Evolutionary conservation across 2,113 vertebrate genomes (phyloP).

Genomic region (Panthera leo): DNA sequence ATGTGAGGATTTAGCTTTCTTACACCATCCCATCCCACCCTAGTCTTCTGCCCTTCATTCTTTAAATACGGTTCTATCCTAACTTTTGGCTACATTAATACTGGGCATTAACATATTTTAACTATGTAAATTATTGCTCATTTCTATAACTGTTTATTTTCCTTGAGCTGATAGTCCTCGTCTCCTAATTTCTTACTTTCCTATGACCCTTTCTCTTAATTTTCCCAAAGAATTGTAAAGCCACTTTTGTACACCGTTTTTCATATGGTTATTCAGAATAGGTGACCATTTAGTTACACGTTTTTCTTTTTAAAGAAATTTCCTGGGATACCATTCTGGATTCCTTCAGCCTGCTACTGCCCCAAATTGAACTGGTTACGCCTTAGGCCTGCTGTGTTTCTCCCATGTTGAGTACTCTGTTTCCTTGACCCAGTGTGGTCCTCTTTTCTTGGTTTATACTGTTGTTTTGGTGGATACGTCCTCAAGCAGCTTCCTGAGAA

Average conservation of each 20-base stretch:
- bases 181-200: not conserved
- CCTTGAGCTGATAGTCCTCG: not conserved
- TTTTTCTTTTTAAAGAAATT: not conserved
- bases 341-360: not conserved
- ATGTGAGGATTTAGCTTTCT: not conserved
- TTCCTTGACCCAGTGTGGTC: not conserved
- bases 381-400: not conserved
- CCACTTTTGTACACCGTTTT: not conserved
- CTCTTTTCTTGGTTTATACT: not conserved
- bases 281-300: not conserved
- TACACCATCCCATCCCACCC: not conserved
- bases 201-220: not conserved
- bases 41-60: not conserved
- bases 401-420: not conserved
- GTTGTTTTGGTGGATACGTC: not conserved
- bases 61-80: not conserved
- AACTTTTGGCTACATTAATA: not conserved
- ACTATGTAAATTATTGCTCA: not conserved
- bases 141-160: not conserved
- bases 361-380: not conserved
- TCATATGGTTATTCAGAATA: not conserved
- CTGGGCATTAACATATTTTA: conserved; percentile 22
- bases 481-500: conserved; percentile 11
- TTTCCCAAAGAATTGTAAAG: not conserved
- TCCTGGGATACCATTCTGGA: not conserved